Conservation (phyloP, 2,797 vertebrate species). For the Pseudochaenichthys georgianus region DNA sequence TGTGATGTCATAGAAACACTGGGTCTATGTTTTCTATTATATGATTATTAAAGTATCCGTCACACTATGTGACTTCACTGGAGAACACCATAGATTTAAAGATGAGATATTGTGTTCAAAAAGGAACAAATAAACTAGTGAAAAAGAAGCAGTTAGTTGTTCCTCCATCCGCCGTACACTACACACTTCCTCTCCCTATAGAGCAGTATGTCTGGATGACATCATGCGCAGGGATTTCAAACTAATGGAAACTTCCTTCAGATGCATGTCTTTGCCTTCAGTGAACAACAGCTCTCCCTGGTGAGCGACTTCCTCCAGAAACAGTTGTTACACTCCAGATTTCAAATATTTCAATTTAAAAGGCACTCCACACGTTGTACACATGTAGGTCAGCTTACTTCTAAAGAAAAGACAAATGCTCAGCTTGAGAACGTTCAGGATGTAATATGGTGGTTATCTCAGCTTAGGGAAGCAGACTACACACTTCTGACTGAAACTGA, state of each 20-base stretch:
- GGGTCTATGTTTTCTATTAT: slow-evolving; percentile 59
- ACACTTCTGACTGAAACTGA: neutral
- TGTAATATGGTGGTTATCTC: neutral
- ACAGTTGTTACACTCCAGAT: slow-evolving; percentile 7
- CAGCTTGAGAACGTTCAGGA: neutral
- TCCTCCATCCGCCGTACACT: slow-evolving; percentile 1
- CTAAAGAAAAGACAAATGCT: neutral
- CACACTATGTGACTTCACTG: slow-evolving; percentile 36
- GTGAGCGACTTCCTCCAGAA: slow-evolving; percentile 14
- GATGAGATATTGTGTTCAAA: slow-evolving; percentile 22
- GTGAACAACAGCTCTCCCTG: slow-evolving; percentile 12
- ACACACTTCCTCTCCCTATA: slow-evolving; percentile 9
- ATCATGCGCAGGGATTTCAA: slow-evolving; percentile 41
- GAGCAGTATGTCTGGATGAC: slow-evolving; percentile 13
- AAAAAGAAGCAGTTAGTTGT: neutral
- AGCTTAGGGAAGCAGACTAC: neutral
- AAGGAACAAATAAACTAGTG: slow-evolving; percentile 6
- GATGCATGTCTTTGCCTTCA: slow-evolving; percentile 20
- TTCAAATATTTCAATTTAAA: neutral
- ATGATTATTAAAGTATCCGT: slow-evolving; percentile 52
- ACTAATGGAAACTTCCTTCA: slow-evolving; percentile 35
- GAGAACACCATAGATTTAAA: slow-evolving; percentile 29
- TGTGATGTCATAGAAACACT: slow-evolving; percentile 75
- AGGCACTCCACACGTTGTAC: neutral
- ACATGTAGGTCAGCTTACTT: neutral